Evolutionary conservation across 2,113 vertebrate genomes (phyloP).

Genomic region (Burhinus oedicnemus): DNA sequence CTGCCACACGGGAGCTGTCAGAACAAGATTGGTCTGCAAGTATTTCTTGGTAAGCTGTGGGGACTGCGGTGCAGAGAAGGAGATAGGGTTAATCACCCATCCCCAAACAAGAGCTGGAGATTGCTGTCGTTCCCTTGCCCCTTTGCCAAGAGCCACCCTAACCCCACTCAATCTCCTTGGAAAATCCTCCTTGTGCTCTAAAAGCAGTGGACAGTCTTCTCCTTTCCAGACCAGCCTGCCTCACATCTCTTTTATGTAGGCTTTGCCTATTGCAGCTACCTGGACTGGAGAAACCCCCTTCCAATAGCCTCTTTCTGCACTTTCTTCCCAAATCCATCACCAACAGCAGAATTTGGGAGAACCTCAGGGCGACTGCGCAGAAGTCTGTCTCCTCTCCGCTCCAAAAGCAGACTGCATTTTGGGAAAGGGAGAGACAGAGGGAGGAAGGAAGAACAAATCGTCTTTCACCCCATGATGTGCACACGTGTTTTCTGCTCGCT

Average conservation of each 20-base stretch:
- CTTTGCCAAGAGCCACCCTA: neutral
- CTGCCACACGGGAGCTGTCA: neutral
- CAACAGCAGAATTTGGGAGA: neutral
- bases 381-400: neutral
- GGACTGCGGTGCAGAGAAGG: neutral
- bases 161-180: too few species aligned
- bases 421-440: neutral
- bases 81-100: neutral
- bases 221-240: neutral
- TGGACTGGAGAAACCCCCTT: neutral
- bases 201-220: neutral
- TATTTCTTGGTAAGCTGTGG: neutral
- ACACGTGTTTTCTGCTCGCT: neutral
- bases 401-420: neutral
- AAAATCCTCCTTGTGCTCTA: neutral
- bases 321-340: neutral
- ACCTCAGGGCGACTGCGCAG: fast-evolving
- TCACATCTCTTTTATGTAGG: neutral
- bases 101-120: neutral
- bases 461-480: neutral
- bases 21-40: neutral
- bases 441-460: neutral
- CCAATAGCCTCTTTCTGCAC: neutral
- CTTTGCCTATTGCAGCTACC: neutral
- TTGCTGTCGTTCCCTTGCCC: neutral